phyloP scores from a whole-genome alignment of 1,140 invertebrate genomes.

The Magallana ariakensis region DNA sequence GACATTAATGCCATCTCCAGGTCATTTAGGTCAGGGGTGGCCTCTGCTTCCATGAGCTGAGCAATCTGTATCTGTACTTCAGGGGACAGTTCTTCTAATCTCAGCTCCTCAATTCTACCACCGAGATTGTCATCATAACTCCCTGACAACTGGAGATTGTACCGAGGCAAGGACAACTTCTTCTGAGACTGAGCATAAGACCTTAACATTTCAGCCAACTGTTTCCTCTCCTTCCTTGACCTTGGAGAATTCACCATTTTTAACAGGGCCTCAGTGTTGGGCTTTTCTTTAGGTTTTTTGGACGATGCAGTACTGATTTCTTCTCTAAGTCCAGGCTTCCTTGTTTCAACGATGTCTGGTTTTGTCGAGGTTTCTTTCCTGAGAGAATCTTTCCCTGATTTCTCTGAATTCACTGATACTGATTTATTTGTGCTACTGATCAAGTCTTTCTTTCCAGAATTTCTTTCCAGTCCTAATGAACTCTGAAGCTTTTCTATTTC shows the following conservation, averaged over 20 bases:
- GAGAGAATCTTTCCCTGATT: background rate
- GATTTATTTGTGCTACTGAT: background rate
- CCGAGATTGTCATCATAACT: conserved; percentile 56
- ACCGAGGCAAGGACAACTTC: conserved; percentile 53
- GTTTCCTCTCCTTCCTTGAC: conserved; percentile 64
- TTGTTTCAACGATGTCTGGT: conserved; percentile 14
- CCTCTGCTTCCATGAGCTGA: conserved; percentile 63
- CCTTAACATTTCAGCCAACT: conserved; percentile 64
- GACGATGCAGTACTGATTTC: background rate
- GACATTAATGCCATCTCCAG: conserved; percentile 41
- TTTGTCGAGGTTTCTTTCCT: conserved; percentile 14
- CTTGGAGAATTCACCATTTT: conserved; percentile 69
- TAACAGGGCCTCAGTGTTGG: conserved; percentile 56
- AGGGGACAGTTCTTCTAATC: conserved; percentile 61
- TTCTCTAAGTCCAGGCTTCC: background rate
- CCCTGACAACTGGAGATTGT: conserved; percentile 60
- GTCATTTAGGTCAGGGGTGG: conserved; percentile 48
- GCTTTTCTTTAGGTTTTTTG: conserved; percentile 50
- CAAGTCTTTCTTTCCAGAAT: background rate
- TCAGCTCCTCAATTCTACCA: conserved; percentile 50
- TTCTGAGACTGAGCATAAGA: conserved; percentile 57
- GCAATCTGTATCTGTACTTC: conserved; percentile 66
- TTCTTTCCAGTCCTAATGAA: background rate
- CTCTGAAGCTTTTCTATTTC: conserved; percentile 8
- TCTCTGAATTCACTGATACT: background rate